Conservation (phyloP, 2,888 invertebrate species). For the Tuberolachnus salignus region DNA sequence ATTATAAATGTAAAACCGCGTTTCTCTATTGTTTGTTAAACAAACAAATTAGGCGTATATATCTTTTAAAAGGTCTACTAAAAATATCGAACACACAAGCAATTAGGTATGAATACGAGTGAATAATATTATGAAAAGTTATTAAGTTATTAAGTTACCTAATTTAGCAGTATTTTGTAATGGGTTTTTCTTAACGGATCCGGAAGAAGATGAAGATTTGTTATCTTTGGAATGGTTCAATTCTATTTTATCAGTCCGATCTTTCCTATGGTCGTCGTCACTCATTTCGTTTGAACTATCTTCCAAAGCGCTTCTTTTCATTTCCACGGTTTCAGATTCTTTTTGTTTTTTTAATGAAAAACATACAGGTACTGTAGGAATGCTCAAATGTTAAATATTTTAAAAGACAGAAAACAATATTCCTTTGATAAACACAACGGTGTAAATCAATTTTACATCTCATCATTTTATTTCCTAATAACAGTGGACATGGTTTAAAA, state of each 20-base stretch:
- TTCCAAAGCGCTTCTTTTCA: slow-evolving; percentile 72
- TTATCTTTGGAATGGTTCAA: slow-evolving; percentile 34
- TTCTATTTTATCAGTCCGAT: slow-evolving; percentile 21
- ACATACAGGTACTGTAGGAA: slow-evolving; percentile 72
- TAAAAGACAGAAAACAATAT: slow-evolving; percentile 13
- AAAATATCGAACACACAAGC: no score
- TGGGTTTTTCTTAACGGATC: slow-evolving; percentile 24
- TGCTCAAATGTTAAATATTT: background rate
- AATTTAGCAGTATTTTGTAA: slow-evolving; percentile 50
- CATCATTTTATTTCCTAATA: no score
- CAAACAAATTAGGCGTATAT: no score
- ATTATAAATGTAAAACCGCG: no score
- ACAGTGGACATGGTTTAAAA: no score
- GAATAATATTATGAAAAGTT: no score
- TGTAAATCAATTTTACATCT: background rate
- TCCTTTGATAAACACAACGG: background rate
- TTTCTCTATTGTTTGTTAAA: no score
- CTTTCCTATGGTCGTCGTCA: slow-evolving; percentile 54
- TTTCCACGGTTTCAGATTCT: slow-evolving; percentile 71
- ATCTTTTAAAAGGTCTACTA: no score
- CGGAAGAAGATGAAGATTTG: slow-evolving; percentile 9
- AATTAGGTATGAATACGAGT: no score
- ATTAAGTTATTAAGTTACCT: slow-evolving; percentile 25
- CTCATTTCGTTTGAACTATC: slow-evolving; percentile 55
- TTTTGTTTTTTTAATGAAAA: slow-evolving; percentile 85